Base-by-base conservation (phyloP, 2,797 vertebrate genomes). In the Atherinosoma microstoma region DNA sequence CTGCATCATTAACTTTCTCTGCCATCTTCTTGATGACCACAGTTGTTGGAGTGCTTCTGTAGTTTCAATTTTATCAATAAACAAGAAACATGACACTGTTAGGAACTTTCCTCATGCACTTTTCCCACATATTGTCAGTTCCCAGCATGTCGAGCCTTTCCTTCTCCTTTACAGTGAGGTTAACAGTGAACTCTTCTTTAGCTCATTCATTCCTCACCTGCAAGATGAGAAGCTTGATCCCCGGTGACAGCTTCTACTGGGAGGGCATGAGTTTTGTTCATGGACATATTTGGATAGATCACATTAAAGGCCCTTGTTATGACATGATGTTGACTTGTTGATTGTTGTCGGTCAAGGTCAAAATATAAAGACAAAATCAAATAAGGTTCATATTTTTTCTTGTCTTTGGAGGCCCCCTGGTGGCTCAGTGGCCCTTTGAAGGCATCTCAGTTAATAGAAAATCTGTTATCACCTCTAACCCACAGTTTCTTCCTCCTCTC, bases 331-430 rank as follows among this genome's bases (percentile, higher is more conserved):
- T 20, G 45, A n/a, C 45, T 20, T 47, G 18, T n/a, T 47, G 18
- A 3, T 47, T 40, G 7, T 27, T 24, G n/a, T 61, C 20, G 18
- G 18, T n/a, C 42, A 47, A 47, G 42, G 18, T 47, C 42, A 45
- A 45, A 45, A 45, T 45, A 16, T 20, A 4, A 40, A 40, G 38
- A 15, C 38, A 40, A 40, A 40, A 4, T 12, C 3, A 53, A 54
- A 29, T 9, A 27, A 24, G n/a, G 2, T 15, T 32, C 0, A 40
- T 30, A 16, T 32, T 9, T n/a, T 29, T 32, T 40, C 3, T 35
- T 1, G 13, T 35, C 29, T 49, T 47, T 13, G 47, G 71, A 42
- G n/a, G 66, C 74, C 81, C 74, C 24, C 74, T 75, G 11, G 74
- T 73, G 76, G 79, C n/a, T 0, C 9, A 61, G 10, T 15, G 13